These are phyloP conservation scores for Platysternon megacephalum DNA, from an alignment of 2,113 vertebrate species.

Conservation along the genomic window DNA sequence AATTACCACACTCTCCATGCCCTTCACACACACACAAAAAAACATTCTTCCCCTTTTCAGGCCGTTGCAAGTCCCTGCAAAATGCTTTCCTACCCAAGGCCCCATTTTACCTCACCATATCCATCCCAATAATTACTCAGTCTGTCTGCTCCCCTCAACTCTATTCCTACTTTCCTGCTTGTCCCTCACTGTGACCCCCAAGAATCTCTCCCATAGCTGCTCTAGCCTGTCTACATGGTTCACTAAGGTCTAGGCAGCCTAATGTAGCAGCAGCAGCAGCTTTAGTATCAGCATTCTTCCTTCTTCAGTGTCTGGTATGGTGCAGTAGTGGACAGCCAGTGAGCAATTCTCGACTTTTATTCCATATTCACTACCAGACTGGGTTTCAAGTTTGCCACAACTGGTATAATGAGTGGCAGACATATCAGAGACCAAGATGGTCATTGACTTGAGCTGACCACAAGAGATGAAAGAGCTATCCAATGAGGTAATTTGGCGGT, in stretches of 20 bases:
- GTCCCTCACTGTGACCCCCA: background rate
- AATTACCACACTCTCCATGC: background rate
- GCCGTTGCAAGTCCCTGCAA: too few relatives aligned
- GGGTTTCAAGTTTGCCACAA: background rate
- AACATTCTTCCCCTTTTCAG: too few relatives aligned
- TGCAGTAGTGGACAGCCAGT: background rate
- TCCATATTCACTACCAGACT: background rate
- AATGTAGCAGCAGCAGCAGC: background rate
- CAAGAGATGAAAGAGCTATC: background rate
- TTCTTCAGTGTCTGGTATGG: too few relatives aligned
- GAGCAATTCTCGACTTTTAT: background rate
- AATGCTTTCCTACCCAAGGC: too few relatives aligned
- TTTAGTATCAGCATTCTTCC: too few relatives aligned
- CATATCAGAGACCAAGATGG: background rate
- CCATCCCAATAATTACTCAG: background rate
- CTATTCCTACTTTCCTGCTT: background rate
- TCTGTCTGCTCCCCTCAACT: background rate
- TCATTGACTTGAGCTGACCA: background rate
- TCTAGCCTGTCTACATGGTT: background rate
- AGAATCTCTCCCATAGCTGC: background rate
- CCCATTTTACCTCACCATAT: background rate
- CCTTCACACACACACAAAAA: background rate
- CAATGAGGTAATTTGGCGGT: background rate
- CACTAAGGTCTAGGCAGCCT: background rate
- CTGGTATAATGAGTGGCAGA: background rate